A percentile compares a stretch with the other conserved stretches of the same genome.
These are phyloP conservation scores for Brachylomia viminalis DNA, from an alignment of 2,888 invertebrate genomes.

Conservation along the genomic window DNA sequence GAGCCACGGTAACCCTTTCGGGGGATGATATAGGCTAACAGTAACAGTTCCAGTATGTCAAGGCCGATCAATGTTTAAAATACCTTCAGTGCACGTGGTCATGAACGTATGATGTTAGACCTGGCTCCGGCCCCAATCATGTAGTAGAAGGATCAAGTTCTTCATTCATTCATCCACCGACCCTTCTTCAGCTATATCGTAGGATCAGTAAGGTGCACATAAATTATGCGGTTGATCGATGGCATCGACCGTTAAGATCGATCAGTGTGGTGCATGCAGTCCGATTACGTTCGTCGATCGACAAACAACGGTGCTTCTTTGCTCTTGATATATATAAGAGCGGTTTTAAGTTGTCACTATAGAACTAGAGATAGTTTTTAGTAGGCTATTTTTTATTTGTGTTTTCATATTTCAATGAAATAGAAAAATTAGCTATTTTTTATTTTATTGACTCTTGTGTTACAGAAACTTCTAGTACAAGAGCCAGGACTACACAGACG, in stretches of 20 bases:
- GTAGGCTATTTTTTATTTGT: neutral
- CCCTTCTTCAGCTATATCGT: neutral
- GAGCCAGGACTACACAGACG: too few relatives aligned
- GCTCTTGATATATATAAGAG: constrained; percentile 5
- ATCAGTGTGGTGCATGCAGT: neutral
- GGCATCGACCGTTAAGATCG: neutral
- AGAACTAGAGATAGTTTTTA: neutral
- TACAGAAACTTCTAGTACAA: too few relatives aligned
- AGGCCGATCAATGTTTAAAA: neutral
- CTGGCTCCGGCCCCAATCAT: neutral
- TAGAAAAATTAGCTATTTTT: neutral
- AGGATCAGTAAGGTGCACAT: neutral
- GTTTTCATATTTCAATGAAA: neutral
- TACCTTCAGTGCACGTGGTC: neutral
- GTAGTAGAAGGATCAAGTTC: neutral
- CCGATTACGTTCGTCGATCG: neutral
- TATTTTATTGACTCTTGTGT: too few relatives aligned
- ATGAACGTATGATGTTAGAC: neutral
- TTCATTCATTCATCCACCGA: neutral
- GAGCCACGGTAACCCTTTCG: too few relatives aligned
- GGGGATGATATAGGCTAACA: neutral
- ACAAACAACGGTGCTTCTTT: neutral
- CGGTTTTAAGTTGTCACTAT: constrained; percentile 12
- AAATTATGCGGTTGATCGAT: neutral
- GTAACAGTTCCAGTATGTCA: neutral